A percentile compares a stretch with the other conserved stretches of the same genome.
Conservation (phyloP, 2,797 vertebrate species). For the Phrynocephalus forsythii region DNA sequence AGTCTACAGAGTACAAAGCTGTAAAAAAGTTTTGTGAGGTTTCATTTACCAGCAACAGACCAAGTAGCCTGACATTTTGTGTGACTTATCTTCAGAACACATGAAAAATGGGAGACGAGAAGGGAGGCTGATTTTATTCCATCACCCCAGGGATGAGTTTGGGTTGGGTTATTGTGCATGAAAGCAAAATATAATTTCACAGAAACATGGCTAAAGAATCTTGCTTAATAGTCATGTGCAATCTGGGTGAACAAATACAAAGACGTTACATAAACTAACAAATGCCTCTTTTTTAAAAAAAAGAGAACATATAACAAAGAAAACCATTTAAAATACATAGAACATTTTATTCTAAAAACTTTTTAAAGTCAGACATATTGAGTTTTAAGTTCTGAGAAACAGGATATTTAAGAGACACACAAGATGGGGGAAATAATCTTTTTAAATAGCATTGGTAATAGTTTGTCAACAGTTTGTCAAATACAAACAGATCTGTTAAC, state of each 20-base stretch:
- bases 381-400: not conserved
- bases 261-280: conserved; percentile 34
- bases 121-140: conserved; percentile 19
- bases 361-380: not conserved
- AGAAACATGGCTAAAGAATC: conserved; percentile 45
- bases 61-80: conserved; percentile 36
- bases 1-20: conserved; percentile 21
- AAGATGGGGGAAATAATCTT: not conserved
- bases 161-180: conserved; percentile 18
- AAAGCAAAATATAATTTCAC: conserved; percentile 52
- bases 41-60: conserved; percentile 13
- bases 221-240: conserved; percentile 44
- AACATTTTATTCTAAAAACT: conserved; percentile 19
- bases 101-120: conserved; percentile 30
- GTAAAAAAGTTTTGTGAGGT: not conserved
- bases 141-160: conserved; percentile 36
- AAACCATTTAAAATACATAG: not conserved
- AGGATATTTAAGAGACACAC: not conserved
- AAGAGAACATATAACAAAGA: not conserved
- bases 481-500: not conserved
- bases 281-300: conserved; percentile 18
- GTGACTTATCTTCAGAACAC: conserved; percentile 46
- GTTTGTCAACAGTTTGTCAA: not conserved
- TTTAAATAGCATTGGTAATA: not conserved
- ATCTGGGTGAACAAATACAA: conserved; percentile 38